These are phyloP conservation scores for Drosophila azteca DNA, from an alignment of 1,140 invertebrate genomes.

Conservation along the genomic window DNA sequence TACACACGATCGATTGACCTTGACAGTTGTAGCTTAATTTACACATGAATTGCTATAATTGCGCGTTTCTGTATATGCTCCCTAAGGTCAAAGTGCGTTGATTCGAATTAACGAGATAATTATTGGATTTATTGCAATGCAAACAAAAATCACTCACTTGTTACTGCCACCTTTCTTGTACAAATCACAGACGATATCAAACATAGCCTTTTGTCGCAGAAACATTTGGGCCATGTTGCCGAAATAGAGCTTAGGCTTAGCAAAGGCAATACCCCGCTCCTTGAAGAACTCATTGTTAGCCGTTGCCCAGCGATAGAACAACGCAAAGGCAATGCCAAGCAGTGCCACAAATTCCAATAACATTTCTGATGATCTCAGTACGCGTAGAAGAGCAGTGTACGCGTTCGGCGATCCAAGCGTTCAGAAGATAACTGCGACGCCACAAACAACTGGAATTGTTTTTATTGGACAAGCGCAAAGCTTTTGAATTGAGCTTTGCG, in stretches of 20 bases:
- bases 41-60: too few species aligned
- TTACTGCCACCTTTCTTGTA: slow-evolving; percentile 52
- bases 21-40: neutral
- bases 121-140: neutral
- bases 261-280: slow-evolving; percentile 54
- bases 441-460: slow-evolving; percentile 38
- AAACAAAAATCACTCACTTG: slow-evolving; percentile 57
- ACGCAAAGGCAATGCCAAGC: slow-evolving; percentile 28
- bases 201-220: slow-evolving; percentile 49
- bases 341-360: slow-evolving; percentile 58
- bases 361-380: slow-evolving; percentile 39
- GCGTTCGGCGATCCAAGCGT: slow-evolving; percentile 12
- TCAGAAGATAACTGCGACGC: slow-evolving; percentile 39
- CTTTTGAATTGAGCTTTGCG: slow-evolving; percentile 30
- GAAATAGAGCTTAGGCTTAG: slow-evolving; percentile 60
- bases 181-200: slow-evolving; percentile 61
- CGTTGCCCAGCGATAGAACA: slow-evolving; percentile 70
- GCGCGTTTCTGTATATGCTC: too few species aligned
- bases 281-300: slow-evolving; percentile 70
- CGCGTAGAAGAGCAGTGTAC: neutral
- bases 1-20: slow-evolving; percentile 27
- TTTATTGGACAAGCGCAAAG: slow-evolving; percentile 35
- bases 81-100: slow-evolving; percentile 13
- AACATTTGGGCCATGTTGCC: slow-evolving; percentile 61
- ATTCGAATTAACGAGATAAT: neutral